Conservation (phyloP, 2,797 vertebrate genomes). For the Leptodactylus fallax region DNA sequence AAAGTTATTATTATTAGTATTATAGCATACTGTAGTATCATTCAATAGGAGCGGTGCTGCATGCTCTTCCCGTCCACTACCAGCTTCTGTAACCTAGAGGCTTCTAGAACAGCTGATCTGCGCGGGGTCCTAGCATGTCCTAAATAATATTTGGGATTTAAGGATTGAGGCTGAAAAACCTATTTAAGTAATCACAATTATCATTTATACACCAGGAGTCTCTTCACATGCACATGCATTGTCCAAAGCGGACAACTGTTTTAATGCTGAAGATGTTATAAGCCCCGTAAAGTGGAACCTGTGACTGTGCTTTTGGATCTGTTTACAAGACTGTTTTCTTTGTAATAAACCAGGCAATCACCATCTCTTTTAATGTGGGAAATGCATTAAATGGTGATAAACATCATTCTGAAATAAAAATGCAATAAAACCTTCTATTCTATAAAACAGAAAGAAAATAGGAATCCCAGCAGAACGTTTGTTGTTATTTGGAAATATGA, state of each 20-base stretch:
- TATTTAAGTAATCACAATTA: neutral
- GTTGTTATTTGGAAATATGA: conserved; percentile 60
- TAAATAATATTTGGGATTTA: no score
- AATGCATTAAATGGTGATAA: conserved; percentile 11
- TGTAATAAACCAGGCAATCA: neutral
- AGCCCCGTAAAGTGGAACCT: neutral
- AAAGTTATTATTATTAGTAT: no score
- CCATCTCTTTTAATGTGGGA: neutral
- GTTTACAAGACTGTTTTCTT: neutral
- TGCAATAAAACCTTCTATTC: conserved; percentile 23
- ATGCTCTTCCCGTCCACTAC: no score
- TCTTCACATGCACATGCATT: no score
- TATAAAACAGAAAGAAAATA: conserved; percentile 46
- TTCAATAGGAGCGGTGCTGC: no score
- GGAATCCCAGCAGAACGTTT: conserved; percentile 52
- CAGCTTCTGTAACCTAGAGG: no score
- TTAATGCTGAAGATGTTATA: neutral
- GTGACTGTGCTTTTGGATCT: neutral
- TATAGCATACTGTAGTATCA: no score
- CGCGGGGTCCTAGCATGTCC: no score
- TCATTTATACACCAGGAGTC: neutral
- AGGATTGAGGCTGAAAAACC: no score
- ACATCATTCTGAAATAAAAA: conserved; percentile 32
- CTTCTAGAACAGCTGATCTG: no score
- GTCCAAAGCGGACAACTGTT: neutral